Evolutionary conservation across 2,888 invertebrate species (phyloP).

Genomic region (Gari tellinella): DNA sequence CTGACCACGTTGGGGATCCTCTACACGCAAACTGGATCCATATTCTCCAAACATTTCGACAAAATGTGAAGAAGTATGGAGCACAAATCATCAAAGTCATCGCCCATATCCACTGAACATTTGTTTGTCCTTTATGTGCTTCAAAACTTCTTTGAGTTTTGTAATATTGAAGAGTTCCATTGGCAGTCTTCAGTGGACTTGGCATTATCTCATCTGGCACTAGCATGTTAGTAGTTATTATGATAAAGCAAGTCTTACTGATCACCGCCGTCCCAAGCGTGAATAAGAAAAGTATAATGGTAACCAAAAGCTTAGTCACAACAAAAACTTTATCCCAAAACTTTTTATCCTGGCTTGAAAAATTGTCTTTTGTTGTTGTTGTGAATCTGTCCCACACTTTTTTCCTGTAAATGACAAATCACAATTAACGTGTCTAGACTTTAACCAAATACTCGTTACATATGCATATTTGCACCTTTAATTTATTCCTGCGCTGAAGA

Average conservation of each 20-base stretch:
- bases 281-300: constrained; percentile 60
- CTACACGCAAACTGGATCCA: constrained; percentile 63
- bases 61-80: constrained; percentile 68
- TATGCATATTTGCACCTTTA: too few relatives aligned
- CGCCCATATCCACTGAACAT: constrained; percentile 77
- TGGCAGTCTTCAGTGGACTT: background rate
- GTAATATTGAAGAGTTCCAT: constrained; percentile 8
- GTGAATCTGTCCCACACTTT: constrained; percentile 70
- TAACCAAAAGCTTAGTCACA: constrained; percentile 61
- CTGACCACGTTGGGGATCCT: constrained; percentile 36
- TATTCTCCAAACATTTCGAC: constrained; percentile 60
- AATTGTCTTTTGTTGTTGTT: constrained; percentile 54
- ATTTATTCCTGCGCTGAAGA: too few relatives aligned
- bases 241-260: constrained; percentile 69
- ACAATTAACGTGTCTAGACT: background rate
- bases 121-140: constrained; percentile 15
- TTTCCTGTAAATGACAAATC: background rate
- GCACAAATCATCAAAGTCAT: constrained; percentile 67
- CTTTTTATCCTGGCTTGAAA: constrained; percentile 54
- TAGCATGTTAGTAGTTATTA: constrained; percentile 67
- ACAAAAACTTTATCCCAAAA: constrained; percentile 71
- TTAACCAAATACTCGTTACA: background rate
- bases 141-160: background rate
- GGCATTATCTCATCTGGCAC: constrained; percentile 2
- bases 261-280: constrained; percentile 67